phyloP scores from a whole-genome alignment of 1,140 invertebrate genomes.

The Hyles vespertilio region DNA sequence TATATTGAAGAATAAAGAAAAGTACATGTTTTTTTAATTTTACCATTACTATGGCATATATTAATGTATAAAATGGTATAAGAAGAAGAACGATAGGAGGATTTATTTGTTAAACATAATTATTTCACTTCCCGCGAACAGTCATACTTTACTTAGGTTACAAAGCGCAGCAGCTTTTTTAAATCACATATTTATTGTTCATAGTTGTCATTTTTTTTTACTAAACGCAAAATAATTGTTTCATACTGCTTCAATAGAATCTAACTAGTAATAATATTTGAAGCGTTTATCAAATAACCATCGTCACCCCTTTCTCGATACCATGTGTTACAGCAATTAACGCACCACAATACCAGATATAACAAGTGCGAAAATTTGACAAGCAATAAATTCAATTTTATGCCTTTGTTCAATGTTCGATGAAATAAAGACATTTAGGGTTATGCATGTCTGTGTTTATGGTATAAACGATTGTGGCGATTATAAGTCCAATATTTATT shows the following conservation, averaged over 20 bases:
- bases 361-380: conserved; percentile 65
- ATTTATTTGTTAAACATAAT: neutral
- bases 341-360: conserved; percentile 37
- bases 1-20: no score
- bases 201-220: neutral
- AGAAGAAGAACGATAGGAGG: neutral
- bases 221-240: neutral
- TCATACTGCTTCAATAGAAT: neutral
- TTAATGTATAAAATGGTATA: no score
- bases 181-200: no score
- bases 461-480: no score
- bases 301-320: conserved; percentile 51
- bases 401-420: conserved; percentile 56
- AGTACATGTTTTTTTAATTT: no score
- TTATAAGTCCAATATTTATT: no score
- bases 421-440: conserved; percentile 48
- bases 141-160: neutral
- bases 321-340: conserved; percentile 66
- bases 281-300: conserved; percentile 14
- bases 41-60: no score
- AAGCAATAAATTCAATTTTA: conserved; percentile 66
- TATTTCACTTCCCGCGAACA: no score
- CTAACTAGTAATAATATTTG: conserved; percentile 9
- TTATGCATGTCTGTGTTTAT: neutral
- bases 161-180: neutral